A percentile compares a stretch with the other conserved stretches of the same genome.
Evolutionary conservation across 2,113 vertebrate genomes (phyloP).

Genomic region (Hoplias malabaricus): DNA sequence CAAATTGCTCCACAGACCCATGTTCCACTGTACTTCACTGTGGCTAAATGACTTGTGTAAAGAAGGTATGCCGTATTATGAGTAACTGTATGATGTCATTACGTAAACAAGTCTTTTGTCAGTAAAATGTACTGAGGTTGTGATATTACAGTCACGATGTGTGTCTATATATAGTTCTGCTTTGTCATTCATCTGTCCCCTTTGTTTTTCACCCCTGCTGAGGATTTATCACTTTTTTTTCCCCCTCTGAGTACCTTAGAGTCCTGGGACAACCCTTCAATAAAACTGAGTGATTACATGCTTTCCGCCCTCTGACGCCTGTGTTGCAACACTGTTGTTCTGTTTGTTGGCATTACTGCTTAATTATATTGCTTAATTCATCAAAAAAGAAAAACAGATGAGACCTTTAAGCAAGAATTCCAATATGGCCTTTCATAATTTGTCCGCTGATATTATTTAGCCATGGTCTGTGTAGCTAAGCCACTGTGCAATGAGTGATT

Average conservation of each 20-base stretch:
- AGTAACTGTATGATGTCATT: too few species aligned
- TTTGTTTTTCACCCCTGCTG: neutral
- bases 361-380: neutral
- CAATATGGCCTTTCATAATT: neutral
- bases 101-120: too few species aligned
- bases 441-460: neutral
- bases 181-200: neutral
- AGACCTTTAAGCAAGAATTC: neutral
- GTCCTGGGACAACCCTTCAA: neutral
- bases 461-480: neutral
- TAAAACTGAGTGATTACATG: neutral
- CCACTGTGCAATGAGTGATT: neutral
- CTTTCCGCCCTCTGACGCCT: neutral
- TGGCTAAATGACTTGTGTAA: too few species aligned
- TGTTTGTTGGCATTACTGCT: neutral
- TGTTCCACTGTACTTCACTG: too few species aligned
- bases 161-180: too few species aligned
- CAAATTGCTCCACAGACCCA: too few species aligned
- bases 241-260: neutral
- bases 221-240: neutral
- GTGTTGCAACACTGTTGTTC: neutral
- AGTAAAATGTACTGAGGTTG: too few species aligned
- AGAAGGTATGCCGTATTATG: too few species aligned
- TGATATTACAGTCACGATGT: too few species aligned
- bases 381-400: neutral